Conservation (phyloP, 2,888 invertebrate genomes). For the Lampropteryx suffumata region DNA sequence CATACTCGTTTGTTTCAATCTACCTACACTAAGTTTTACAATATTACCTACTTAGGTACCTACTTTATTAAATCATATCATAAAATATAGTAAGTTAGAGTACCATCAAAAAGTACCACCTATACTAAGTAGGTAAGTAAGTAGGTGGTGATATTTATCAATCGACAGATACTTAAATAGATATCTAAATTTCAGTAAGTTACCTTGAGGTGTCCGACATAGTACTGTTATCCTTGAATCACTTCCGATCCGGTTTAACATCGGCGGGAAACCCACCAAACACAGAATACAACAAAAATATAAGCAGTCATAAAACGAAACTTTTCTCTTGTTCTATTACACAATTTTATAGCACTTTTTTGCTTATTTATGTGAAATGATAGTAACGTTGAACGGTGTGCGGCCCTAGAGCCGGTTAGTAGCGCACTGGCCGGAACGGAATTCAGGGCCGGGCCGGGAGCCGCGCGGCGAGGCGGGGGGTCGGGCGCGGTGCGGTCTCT, state of each 20-base stretch:
- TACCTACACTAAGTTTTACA: too few species aligned
- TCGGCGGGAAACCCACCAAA: constrained; percentile 14
- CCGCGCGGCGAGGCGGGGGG: constrained; percentile 23
- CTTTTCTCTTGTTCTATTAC: background rate
- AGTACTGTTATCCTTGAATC: background rate
- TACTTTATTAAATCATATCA: too few species aligned
- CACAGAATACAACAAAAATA: background rate
- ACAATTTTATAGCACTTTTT: background rate
- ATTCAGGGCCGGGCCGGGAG: constrained; percentile 37
- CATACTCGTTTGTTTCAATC: too few species aligned
- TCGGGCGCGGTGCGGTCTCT: constrained; percentile 28
- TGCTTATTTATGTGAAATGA: background rate
- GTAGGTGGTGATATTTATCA: too few species aligned
- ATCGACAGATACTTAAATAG: too few species aligned
- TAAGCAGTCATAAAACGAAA: background rate
- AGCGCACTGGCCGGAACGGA: constrained; percentile 42
- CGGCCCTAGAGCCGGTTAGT: constrained; percentile 34
- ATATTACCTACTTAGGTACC: too few species aligned
- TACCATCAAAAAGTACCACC: too few species aligned
- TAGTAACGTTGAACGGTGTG: too few species aligned
- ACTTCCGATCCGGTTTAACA: constrained; percentile 27
- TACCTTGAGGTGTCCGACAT: constrained; percentile 35
- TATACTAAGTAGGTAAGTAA: too few species aligned
- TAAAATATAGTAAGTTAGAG: too few species aligned
- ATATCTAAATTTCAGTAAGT: background rate